Base-by-base conservation (phyloP, 1,140 invertebrate species). In the Lasaia peninsularis region DNA sequence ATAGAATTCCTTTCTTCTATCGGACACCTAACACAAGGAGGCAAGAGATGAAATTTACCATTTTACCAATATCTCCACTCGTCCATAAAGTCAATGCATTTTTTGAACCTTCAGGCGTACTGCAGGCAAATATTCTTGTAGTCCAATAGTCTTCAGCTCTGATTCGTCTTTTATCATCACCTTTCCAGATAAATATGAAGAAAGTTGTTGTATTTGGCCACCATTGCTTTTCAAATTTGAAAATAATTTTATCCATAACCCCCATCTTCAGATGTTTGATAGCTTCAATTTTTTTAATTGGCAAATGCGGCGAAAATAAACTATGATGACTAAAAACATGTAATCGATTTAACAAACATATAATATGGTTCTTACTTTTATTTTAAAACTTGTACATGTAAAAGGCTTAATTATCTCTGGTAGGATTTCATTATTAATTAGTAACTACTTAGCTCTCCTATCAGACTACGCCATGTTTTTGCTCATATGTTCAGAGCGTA, bases 181-280 rank as follows among this genome's bases (percentile, higher is more conserved):
- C 52, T 12, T 31, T 71, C 77, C 77, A 82, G 0, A 75, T 10
- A 18, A 79, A 73, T 1, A 21, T 48, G 40, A 62, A 14, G 16
- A 60, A 33, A 11, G 58, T 69, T 53, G 24, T 6, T 14, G 32
- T 51, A 31, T 10, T 62, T 21, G 16, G 60, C 44, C 69, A 67
- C 67, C 69, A 70, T 1, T 28, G 14, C 9, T 62, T 40, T 0
- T 71, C 63, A 34, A 80, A 80, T 14, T 60, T 60, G 9, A 83
- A 52, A 9, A 78, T 66, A 1, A 83, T 62, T 63, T 83, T 83
- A 14, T 69, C 71, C 37, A 77, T 67, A 0, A 81, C 59, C 1
- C 80, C 80, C 10, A 84, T 76, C 0, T 71, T 59, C 8, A 84
- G 57, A 2, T 60, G 62, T 0, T 80, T 60, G 60, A 84, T 84